A percentile compares a stretch with the other conserved stretches of the same genome.
These are phyloP conservation scores for Aphelenchoides avenae DNA, from an alignment of 1,140 invertebrate genomes.

Conservation along the genomic window DNA sequence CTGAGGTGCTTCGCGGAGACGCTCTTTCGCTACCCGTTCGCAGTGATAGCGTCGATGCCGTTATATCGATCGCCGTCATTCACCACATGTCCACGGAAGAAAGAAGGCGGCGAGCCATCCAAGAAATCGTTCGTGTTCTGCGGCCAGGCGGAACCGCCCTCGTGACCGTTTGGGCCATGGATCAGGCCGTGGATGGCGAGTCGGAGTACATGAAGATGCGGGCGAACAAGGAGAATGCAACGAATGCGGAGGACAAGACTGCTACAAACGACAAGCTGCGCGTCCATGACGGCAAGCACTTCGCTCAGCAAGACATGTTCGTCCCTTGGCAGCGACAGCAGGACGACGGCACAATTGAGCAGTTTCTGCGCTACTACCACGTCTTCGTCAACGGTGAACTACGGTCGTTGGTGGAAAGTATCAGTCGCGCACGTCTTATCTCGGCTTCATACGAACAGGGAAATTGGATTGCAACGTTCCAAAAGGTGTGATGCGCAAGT, in stretches of 20 bases:
- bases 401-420: constrained; percentile 16
- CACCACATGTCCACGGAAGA: constrained; percentile 91
- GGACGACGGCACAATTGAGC: constrained; percentile 61
- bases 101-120: constrained; percentile 76
- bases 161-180: constrained; percentile 93
- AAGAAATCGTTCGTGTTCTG: constrained; percentile 79
- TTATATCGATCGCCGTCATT: constrained; percentile 85
- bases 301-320: constrained; percentile 83
- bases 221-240: constrained; percentile 22
- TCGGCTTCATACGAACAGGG: constrained; percentile 31
- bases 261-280: constrained; percentile 22
- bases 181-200: constrained; percentile 79
- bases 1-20: constrained; percentile 71
- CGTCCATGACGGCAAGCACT: constrained; percentile 64
- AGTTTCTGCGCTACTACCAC: constrained; percentile 44
- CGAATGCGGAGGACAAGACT: constrained; percentile 13
- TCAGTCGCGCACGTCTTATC: constrained; percentile 12
- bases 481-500: constrained; percentile 38
- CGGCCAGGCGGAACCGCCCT: constrained; percentile 83
- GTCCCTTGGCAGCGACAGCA: constrained; percentile 72
- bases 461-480: constrained; percentile 43
- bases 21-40: constrained; percentile 82
- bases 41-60: constrained; percentile 86
- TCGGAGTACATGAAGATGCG: constrained; percentile 32
- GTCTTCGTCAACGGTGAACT: constrained; percentile 36